Base-by-base conservation (phyloP, 2,888 invertebrate species). In the Cosmorhoe ocellata region DNA sequence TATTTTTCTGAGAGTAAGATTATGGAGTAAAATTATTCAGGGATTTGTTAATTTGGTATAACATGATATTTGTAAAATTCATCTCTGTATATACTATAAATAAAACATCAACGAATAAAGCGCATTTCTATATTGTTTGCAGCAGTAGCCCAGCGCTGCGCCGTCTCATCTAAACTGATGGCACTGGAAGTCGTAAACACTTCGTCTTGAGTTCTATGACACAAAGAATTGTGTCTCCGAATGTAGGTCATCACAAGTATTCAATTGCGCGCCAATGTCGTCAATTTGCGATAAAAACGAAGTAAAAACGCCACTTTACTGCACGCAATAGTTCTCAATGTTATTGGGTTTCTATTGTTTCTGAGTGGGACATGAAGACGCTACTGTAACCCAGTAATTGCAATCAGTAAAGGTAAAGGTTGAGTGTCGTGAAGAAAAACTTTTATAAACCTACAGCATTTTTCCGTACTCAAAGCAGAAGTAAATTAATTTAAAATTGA, bases 211-310 rank as follows among this genome's bases (percentile, higher is more conserved):
- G 46, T 44, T 38, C 43, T 38, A 33, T 42, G 42, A 26, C 40
- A 44, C 40, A 37, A 44, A 33, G 42, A 47, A 48, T 53, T 48
- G 36, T 40, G 30, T 4, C 12, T 27, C 37, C 40, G 31, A 40
- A 53, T 53, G 44, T 53, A 44, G 53, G 53, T 40, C 53, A 32
- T 37, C 36, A 27, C 26, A 11, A 38, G 52, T 47, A 44, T 36
- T 47, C 46, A 41, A 47, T 44, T 44, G 48, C 40, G 48, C 44
- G 40, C 49, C 53, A 49, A 49, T 54, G 45, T 38, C 54, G 54
- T 46, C 42, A 42, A 41, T 31, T 45, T 40, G 33, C 54, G 41
- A 45, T 54, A 45, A 54, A 53, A 49, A 38, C 28, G 36, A 14
- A 46, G 38, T 46, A 46, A 39, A 40, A 42, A 41, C 27, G 50